phyloP scores from a whole-genome alignment of 2,888 invertebrate genomes.

The Caenorhabditis virilis region DNA sequence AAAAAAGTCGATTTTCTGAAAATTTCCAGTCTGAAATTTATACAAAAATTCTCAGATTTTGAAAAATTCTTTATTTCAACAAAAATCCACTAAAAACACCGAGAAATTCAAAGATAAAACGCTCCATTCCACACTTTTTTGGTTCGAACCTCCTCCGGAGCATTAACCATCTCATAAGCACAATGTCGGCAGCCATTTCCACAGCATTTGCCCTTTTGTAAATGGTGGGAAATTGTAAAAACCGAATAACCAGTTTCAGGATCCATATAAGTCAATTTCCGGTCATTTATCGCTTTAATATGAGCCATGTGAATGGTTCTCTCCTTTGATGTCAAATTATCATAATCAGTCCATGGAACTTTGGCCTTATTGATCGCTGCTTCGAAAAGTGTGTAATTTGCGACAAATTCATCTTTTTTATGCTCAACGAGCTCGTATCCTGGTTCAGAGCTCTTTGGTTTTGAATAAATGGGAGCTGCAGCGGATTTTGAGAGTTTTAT shows the following conservation, averaged over 20 bases:
- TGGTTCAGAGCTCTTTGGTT: conserved; percentile 35
- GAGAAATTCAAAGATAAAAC: conserved; percentile 53
- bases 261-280: conserved; percentile 59
- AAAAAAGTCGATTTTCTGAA: too few relatives aligned
- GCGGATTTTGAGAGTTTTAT: conserved; percentile 36
- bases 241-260: conserved; percentile 53
- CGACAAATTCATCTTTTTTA: conserved; percentile 56
- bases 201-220: conserved; percentile 63
- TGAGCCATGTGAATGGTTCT: conserved; percentile 61
- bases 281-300: conserved; percentile 57
- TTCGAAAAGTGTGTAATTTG: conserved; percentile 65
- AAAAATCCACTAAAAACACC: not conserved
- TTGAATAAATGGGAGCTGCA: conserved; percentile 56
- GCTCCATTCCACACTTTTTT: conserved; percentile 63
- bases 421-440: conserved; percentile 52
- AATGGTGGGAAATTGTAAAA: conserved; percentile 56
- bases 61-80: not conserved
- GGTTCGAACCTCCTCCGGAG: conserved; percentile 45
- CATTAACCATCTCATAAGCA: conserved; percentile 62
- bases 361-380: conserved; percentile 56
- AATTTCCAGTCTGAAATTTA: too few relatives aligned
- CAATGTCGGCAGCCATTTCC: conserved; percentile 67
- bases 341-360: conserved; percentile 56
- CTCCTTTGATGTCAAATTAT: conserved; percentile 58
- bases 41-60: not conserved